Conservation (phyloP, 2,888 invertebrate genomes). For the Pheosia gnoma region DNA sequence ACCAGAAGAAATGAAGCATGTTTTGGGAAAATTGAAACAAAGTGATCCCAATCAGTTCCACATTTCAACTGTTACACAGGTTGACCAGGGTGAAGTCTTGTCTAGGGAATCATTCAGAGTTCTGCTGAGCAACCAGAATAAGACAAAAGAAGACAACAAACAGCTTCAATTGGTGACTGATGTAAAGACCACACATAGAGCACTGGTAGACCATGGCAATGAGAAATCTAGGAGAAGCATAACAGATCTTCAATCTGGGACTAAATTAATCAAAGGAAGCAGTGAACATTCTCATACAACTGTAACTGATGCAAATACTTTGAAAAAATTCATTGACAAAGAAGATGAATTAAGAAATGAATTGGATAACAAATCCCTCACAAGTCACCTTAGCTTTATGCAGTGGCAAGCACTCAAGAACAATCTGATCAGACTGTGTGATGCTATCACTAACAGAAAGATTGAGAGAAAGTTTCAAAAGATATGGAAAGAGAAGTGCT, state of each 20-base stretch:
- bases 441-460: constrained; percentile 56
- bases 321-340: constrained; percentile 60
- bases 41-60: constrained; percentile 13
- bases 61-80: constrained; percentile 18
- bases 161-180: neutral
- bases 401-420: constrained; percentile 81
- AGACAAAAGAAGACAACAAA: neutral
- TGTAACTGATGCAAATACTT: constrained; percentile 53
- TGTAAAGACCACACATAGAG: neutral
- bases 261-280: constrained; percentile 22
- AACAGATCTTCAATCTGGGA: constrained; percentile 22
- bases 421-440: constrained; percentile 56
- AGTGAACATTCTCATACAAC: constrained; percentile 49
- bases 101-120: constrained; percentile 54
- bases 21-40: neutral
- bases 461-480: constrained; percentile 66
- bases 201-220: constrained; percentile 2
- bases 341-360: constrained; percentile 68
- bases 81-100: constrained; percentile 55
- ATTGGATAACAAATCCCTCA: constrained; percentile 55
- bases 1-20: constrained; percentile 6
- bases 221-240: constrained; percentile 25
- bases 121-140: constrained; percentile 9
- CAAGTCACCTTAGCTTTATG: constrained; percentile 78
- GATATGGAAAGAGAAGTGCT: constrained; percentile 76